These are phyloP conservation scores for Chrysodeixis includens DNA, from an alignment of 2,888 invertebrate genomes.

Conservation along the genomic window DNA sequence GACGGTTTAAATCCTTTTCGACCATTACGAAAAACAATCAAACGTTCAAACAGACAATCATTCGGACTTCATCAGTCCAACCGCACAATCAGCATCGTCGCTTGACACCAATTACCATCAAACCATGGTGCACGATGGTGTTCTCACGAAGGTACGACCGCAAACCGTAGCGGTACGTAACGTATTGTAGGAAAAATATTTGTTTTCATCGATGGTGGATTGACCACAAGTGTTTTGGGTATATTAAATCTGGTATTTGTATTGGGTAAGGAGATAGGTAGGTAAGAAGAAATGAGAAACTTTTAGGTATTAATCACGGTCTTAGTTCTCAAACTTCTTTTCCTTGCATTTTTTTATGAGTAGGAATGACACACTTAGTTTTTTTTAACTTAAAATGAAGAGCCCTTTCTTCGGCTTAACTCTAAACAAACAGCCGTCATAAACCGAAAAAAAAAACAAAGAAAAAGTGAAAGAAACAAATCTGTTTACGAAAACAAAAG, in stretches of 20 bases:
- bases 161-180: constrained; percentile 61
- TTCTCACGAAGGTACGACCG: constrained; percentile 80
- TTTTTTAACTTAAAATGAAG: no score
- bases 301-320: no score
- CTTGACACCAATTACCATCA: constrained; percentile 79
- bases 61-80: constrained; percentile 63
- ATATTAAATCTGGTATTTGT: no score
- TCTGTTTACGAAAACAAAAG: constrained; percentile 10
- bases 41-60: constrained; percentile 48
- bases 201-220: constrained; percentile 36
- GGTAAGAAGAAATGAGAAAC: no score
- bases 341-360: no score
- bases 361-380: no score
- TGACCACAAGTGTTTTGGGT: constrained; percentile 50
- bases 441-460: background rate
- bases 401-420: background rate
- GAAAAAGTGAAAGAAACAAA: background rate
- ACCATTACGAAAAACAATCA: constrained; percentile 1
- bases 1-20: background rate
- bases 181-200: constrained; percentile 62
- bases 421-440: background rate
- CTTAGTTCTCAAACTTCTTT: no score
- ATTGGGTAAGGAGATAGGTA: no score
- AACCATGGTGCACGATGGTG: constrained; percentile 73
- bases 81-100: constrained; percentile 70